Base-by-base conservation (phyloP, 2,888 invertebrate genomes). In the Leptinotarsa rubiginosa region DNA sequence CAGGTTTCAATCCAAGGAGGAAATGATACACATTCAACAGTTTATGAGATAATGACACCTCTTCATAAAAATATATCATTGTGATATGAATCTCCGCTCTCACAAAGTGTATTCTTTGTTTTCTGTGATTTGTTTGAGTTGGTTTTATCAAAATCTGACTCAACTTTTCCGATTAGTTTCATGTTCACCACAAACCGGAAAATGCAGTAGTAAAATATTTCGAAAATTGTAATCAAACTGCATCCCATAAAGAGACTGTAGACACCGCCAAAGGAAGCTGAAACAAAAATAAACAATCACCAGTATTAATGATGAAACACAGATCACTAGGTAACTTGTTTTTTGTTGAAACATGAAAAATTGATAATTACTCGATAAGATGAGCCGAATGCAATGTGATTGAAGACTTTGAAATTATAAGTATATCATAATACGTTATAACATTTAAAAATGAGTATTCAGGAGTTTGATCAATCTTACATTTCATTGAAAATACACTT, bases 191-290 rank as follows among this genome's bases (percentile, higher is more conserved):
- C 72, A 64, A 85, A 81, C 72, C 83, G 80, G n/a, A 84, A 77
- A 13, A 79, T 77, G 69, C 85, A 82, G 77, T 86, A 89, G 76
- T 88, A 88, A 49, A 88, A 71, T 47, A 88, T 83, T 83, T 89
- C 88, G 41, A 86, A 77, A 3, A 85, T 76, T 65, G 87, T 87
- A 22, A 89, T 79, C 72, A 89, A 84, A 77, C 88, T 88, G 79
- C 87, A 87, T 4, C 88, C 88, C 59, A 89, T 78, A 75, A 88
- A 88, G 31, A 88, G 81, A 49, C 86, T 87, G 77, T 88, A 88
- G n/a, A 88, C 86, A 69, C 88, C 88, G 16, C 88, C 88, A 74
- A 88, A 84, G 1, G 88, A 88, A 4, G 88, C 88, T 88, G 75
- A 73, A 87, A 87, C 59, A 75, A 62, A 59, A 62, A 41, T 16